Evolutionary conservation across 2,113 vertebrate species (phyloP).

Genomic region (Trematomus loennbergii): DNA sequence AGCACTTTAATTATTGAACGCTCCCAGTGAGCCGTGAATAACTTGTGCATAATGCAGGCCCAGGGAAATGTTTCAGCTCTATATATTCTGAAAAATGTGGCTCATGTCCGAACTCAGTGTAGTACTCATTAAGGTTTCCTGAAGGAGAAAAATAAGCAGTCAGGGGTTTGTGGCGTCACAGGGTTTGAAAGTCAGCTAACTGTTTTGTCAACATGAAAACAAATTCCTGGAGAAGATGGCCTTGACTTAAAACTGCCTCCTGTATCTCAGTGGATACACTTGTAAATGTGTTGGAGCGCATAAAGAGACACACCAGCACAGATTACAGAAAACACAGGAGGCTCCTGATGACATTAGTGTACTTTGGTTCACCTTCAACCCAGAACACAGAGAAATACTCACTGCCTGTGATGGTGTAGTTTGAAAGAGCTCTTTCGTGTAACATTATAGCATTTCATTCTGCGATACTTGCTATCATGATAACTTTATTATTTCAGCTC

Average conservation of each 20-base stretch:
- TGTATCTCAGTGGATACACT: slow-evolving; percentile 6
- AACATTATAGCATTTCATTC: no score
- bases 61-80: slow-evolving; percentile 66
- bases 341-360: slow-evolving; percentile 7
- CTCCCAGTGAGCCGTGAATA: slow-evolving; percentile 68
- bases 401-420: neutral
- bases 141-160: neutral
- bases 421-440: neutral
- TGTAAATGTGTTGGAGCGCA: slow-evolving; percentile 32
- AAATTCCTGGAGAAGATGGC: slow-evolving; percentile 26
- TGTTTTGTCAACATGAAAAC: slow-evolving; percentile 31
- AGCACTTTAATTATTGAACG: slow-evolving; percentile 80
- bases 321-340: slow-evolving; percentile 36
- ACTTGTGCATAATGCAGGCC: slow-evolving; percentile 77
- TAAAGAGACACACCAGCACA: slow-evolving; percentile 14
- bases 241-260: slow-evolving; percentile 33
- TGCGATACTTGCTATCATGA: neutral
- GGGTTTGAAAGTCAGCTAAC: neutral
- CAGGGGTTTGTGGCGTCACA: slow-evolving; percentile 1
- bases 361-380: slow-evolving; percentile 22
- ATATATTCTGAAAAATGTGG: slow-evolving; percentile 48
- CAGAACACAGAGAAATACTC: neutral
- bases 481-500: slow-evolving; percentile 11
- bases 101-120: slow-evolving; percentile 13
- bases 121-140: slow-evolving; percentile 28